These are phyloP conservation scores for Tricholaema leucomelas DNA, from an alignment of 2,113 vertebrate species.

Conservation along the genomic window DNA sequence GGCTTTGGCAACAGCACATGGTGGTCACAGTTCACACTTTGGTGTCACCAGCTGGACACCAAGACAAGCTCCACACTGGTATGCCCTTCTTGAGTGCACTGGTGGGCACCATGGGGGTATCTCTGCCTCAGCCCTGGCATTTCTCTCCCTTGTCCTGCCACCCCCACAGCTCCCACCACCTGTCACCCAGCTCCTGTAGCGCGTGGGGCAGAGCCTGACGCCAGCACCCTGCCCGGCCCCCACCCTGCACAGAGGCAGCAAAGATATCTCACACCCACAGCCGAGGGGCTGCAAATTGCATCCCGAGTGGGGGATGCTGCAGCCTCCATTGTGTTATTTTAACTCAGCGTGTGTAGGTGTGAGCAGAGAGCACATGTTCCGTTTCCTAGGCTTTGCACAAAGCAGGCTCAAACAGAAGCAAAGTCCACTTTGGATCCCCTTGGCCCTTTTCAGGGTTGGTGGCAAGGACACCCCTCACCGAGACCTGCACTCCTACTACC, in stretches of 20 bases:
- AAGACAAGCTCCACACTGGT: fast-evolving
- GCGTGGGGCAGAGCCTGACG: constrained; percentile 37
- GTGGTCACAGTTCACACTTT: fast-evolving
- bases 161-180: not conserved
- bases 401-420: constrained; percentile 16
- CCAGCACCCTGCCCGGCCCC: constrained; percentile 19
- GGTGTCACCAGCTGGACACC: fast-evolving
- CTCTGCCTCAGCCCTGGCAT: not conserved
- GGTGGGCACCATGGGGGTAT: fast-evolving
- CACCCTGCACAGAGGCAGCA: constrained; percentile 3
- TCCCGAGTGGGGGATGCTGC: constrained; percentile 55
- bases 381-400: constrained; percentile 62
- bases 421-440: not conserved
- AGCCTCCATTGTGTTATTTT: constrained; percentile 66
- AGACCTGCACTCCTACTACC: not conserved
- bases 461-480: not conserved
- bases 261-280: constrained; percentile 54
- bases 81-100: fast-evolving
- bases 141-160: not conserved
- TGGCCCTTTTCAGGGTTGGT: not conserved
- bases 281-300: constrained; percentile 59
- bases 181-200: not conserved
- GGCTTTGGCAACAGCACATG: fast-evolving
- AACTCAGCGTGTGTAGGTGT: constrained; percentile 61
- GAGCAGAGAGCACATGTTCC: constrained; percentile 55